Base-by-base conservation (phyloP, 2,888 invertebrate species). In the Habroteleia sp. region DNA sequence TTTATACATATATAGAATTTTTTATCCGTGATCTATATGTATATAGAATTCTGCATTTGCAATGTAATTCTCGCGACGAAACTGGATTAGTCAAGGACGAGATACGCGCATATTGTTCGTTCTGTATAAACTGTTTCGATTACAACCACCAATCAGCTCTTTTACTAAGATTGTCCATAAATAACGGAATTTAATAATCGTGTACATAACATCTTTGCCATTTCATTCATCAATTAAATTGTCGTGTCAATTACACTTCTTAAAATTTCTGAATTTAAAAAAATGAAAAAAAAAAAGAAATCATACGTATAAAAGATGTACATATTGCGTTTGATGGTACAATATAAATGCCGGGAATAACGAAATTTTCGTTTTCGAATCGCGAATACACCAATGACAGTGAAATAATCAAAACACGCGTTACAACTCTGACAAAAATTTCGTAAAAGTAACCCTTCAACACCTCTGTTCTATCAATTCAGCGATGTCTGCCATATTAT, bases 1-100 rank as follows among this genome's bases (percentile, higher is more conserved):
- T 82, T 76, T 81, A 77, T 79, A 79, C 79, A 79, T 81, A 79
- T 80, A 80, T 80, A 80, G 20, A 60, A 35, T 71, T 74, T 54
- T 33, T 23, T 60, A 25, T n/a, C 37, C 37, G 31, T 62, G 62
- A 20, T 42, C 16, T 37, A 44, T 73, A 56, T 63, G 41, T 42
- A 60, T 72, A 60, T 71, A 44, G 66, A 62, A 41, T 29, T 73
- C 42, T 62, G 69, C 31, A 17, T 69, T 16, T 72, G 52, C 25
- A 66, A 60, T 17, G 35, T 63, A 83, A 80, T 79, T 78, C 60
- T 80, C 79, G 79, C 80, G 79, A 79, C 78, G 77, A 77, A 83
- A 82, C 79, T 81, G 83, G 82, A 83, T 83, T 74, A 69, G 77
- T 81, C 63, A 63, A 39, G 16, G 56, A 56, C 71, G 54, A 52